These are phyloP conservation scores for Drosophila murphyi DNA, from an alignment of 1,140 invertebrate species.

Conservation along the genomic window DNA sequence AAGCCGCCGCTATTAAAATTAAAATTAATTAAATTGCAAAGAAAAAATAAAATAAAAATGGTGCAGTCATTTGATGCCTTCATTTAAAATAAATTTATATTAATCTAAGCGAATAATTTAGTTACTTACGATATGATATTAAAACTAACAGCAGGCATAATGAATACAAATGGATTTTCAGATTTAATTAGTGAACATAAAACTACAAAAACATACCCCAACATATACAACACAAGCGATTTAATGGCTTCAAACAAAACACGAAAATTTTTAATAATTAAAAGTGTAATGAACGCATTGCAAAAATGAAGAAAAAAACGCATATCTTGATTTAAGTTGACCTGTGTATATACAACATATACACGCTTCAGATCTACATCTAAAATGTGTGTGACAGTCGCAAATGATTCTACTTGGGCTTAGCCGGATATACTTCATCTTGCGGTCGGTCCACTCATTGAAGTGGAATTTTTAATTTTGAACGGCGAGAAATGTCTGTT, in stretches of 20 bases:
- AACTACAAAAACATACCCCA: neutral
- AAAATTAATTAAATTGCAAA: neutral
- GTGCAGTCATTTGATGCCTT: neutral
- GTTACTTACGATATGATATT: slow-evolving; percentile 8
- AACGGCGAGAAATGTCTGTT: slow-evolving; percentile 35
- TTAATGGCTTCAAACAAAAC: slow-evolving; percentile 1
- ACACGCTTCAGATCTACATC: slow-evolving; percentile 23
- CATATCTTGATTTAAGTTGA: slow-evolving; percentile 19
- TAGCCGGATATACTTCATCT: slow-evolving; percentile 80
- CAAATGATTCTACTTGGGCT: slow-evolving; percentile 40
- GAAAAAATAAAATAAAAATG: neutral
- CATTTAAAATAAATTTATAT: slow-evolving; percentile 50
- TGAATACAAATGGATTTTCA: slow-evolving; percentile 49
- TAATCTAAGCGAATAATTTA: slow-evolving; percentile 30
- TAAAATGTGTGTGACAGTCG: slow-evolving; percentile 20
- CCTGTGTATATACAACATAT: neutral
- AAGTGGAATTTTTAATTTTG: slow-evolving; percentile 76
- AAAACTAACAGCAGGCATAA: slow-evolving; percentile 21
- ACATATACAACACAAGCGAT: neutral
- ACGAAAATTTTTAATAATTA: slow-evolving; percentile 25
- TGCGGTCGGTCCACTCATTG: slow-evolving; percentile 62
- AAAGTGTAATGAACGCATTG: slow-evolving; percentile 18
- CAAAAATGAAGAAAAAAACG: neutral
- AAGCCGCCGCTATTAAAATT: too few species aligned
- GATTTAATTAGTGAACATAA: slow-evolving; percentile 31